Conservation (phyloP, 2,797 vertebrate species). For the Acrossocheilus fasciatus region DNA sequence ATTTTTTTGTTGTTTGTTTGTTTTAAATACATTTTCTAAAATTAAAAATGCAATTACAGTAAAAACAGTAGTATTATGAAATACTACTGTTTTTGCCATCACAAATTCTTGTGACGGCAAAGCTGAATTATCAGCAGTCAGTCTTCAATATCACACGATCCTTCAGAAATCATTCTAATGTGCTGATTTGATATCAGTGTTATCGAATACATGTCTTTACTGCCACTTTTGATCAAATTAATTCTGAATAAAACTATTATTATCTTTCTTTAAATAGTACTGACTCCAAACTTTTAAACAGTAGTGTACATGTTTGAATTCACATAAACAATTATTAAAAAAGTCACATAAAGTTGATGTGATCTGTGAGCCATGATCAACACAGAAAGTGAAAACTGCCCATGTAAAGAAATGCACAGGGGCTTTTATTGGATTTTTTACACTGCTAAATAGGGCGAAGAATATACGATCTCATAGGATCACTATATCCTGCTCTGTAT, state of each 20-base stretch:
- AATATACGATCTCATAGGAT: slow-evolving; percentile 75
- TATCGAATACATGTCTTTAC: neutral
- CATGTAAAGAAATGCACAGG: slow-evolving; percentile 20
- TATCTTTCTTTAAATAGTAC: neutral
- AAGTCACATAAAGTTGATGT: neutral
- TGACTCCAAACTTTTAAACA: neutral
- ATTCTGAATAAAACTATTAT: neutral
- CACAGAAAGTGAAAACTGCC: slow-evolving; percentile 26
- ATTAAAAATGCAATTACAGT: neutral
- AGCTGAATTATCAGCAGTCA: neutral
- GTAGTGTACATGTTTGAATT: neutral
- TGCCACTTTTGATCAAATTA: neutral
- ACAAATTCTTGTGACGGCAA: neutral
- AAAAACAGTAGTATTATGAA: neutral
- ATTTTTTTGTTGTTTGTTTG: too few species aligned
- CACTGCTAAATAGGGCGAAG: slow-evolving; percentile 72
- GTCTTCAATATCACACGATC: neutral
- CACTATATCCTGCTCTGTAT: slow-evolving; percentile 41
- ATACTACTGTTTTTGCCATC: neutral
- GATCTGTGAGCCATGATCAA: slow-evolving; percentile 38
- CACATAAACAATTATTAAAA: neutral
- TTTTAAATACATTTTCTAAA: neutral
- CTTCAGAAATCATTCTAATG: neutral
- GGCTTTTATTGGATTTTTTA: slow-evolving; percentile 26
- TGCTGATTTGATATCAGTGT: neutral